Evolutionary conservation across 1,140 invertebrate species (phyloP).

Genomic region (Zaprionus lachaisei): DNA sequence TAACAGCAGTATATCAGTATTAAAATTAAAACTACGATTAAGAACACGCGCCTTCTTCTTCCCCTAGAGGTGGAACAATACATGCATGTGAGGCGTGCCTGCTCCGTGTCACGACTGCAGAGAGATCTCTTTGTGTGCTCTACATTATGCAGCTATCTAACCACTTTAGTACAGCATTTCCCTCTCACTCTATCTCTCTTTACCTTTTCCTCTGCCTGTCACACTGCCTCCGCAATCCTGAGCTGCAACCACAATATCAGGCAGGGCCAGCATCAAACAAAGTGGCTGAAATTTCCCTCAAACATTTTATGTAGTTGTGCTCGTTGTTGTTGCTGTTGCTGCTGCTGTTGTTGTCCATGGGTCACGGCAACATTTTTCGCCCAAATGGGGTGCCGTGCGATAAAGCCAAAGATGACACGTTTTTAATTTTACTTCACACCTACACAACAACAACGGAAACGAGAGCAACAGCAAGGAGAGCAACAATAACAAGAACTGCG

Average conservation of each 20-base stretch:
- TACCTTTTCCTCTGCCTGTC: neutral
- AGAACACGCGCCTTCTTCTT: neutral
- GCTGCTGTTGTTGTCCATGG: conserved; percentile 29
- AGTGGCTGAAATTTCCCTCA: conserved; percentile 68
- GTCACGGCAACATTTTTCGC: conserved; percentile 62
- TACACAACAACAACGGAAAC: conserved; percentile 64
- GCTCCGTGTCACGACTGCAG: neutral
- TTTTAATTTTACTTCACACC: conserved; percentile 83
- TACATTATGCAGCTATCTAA: conserved; percentile 12
- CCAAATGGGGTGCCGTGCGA: conserved; percentile 61
- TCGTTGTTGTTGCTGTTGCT: conserved; percentile 14
- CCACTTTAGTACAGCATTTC: neutral
- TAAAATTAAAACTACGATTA: conserved; percentile 9
- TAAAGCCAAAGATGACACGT: conserved; percentile 83
- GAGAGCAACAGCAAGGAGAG: conserved; percentile 34
- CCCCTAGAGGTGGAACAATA: neutral
- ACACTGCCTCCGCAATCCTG: conserved; percentile 16
- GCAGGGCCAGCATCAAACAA: conserved; percentile 43
- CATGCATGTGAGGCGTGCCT: neutral
- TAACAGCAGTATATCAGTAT: conserved; percentile 14
- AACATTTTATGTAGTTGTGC: conserved; percentile 16
- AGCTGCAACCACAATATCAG: conserved; percentile 40
- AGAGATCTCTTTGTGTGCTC: neutral
- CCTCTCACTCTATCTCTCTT: neutral
- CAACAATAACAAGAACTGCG: conserved; percentile 23